Evolutionary conservation across 2,113 vertebrate genomes (phyloP), one percentile per base, ranked within the genome.

Genomic region (Cariama cristata): DNA sequence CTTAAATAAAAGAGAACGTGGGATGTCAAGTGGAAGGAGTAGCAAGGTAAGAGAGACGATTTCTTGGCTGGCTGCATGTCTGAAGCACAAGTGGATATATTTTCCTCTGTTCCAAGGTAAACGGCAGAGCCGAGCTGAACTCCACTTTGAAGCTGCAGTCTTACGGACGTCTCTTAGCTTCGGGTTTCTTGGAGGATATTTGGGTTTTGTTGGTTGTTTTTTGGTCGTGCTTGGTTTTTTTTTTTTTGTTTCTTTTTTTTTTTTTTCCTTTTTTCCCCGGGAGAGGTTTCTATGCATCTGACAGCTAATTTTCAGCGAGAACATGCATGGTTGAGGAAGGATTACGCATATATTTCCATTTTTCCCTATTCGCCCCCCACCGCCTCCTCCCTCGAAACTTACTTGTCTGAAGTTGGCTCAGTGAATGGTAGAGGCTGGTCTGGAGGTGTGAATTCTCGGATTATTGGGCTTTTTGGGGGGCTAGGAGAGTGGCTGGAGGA

Each of bases 11-110:
- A 1, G 71, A 44, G 75, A 72, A 21, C 64, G 79, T 92, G 95
- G 92, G 94, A 93, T 95, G 96, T 40, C 96, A 84, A 87, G 91
- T 80, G 95, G 97, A 95, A 96, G 96, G 94, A 80, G 93, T 76
- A 95, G 95, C 91, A 98, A 98, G 98, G 98, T 98, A 98, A 98
- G 98, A 90, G 97, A 98, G 98, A 83, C 86, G 90, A 79, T 98
- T 98, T 98, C 97, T 98, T 98, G 96, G 88, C 96, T 93, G 86
- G 49, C 83, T 96, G 79, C 90, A 35, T 88, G 92, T 32, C 87
- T 89, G 93, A 27, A 93, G 88, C 86, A 35, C 91, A 47, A 89
- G 76, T 86, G 93, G 93, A 83, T 27, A 22, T 49, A 83, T 94
- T 93, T 92, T 86, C 81, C 85, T 93, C 90, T 47, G 40, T 56